Evolutionary conservation across 2,888 invertebrate genomes (phyloP).

Genomic region (Drosophila monieri): DNA sequence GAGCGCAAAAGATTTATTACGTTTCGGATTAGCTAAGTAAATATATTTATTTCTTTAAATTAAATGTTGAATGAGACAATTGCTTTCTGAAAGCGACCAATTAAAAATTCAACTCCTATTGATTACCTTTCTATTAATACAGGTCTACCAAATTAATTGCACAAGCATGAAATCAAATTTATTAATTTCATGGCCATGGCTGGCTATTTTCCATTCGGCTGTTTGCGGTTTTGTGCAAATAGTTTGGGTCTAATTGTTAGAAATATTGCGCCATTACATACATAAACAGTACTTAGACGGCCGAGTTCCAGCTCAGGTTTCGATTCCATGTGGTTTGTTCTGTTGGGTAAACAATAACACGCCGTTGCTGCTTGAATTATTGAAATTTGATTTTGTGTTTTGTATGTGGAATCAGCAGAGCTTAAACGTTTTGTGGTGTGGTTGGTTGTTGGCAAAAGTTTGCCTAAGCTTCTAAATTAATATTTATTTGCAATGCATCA

Average conservation of each 20-base stretch:
- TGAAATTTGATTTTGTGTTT: constrained; percentile 49
- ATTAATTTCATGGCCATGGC: constrained; percentile 22
- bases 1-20: neutral
- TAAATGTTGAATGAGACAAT: no score
- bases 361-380: constrained; percentile 38
- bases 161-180: constrained; percentile 29
- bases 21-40: neutral
- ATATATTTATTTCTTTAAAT: neutral
- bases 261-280: constrained; percentile 40
- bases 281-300: constrained; percentile 13
- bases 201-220: constrained; percentile 51
- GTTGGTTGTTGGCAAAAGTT: constrained; percentile 11
- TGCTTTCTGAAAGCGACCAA: neutral
- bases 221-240: constrained; percentile 61
- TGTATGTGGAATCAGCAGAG: constrained; percentile 17
- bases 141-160: constrained; percentile 19
- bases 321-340: constrained; percentile 36
- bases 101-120: constrained; percentile 6
- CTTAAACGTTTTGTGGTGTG: constrained; percentile 24
- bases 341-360: constrained; percentile 58
- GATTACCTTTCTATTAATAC: constrained; percentile 12
- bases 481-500: constrained; percentile 9
- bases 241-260: constrained; percentile 39
- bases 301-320: constrained; percentile 20
- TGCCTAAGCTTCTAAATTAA: constrained; percentile 3